These are phyloP conservation scores for Ectemnius cavifrons DNA, from an alignment of 2,888 invertebrate species.

Conservation along the genomic window DNA sequence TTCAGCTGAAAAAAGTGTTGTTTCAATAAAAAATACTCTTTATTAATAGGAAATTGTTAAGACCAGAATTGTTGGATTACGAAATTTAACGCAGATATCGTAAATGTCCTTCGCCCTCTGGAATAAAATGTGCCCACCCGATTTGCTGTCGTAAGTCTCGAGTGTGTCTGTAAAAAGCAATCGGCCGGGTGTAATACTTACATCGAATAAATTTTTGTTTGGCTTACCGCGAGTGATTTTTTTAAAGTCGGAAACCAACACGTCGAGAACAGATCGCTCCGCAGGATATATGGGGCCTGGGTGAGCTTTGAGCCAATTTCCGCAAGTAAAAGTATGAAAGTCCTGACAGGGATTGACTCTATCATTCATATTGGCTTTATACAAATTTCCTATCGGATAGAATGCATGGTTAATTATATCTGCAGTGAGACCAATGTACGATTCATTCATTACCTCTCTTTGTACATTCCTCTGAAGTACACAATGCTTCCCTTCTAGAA, in stretches of 20 bases:
- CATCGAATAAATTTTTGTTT: neutral
- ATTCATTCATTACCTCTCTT: neutral
- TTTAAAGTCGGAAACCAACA: neutral
- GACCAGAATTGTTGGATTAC: neutral
- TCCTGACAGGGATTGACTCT: conserved; percentile 2
- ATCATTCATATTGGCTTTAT: neutral
- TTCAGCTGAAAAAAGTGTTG: neutral
- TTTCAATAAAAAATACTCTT: neutral
- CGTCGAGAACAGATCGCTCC: neutral
- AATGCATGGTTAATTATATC: neutral
- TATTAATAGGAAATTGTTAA: neutral
- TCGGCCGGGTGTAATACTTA: neutral
- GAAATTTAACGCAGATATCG: neutral
- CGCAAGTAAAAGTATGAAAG: conserved; percentile 6
- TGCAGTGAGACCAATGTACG: neutral
- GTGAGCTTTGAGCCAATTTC: neutral
- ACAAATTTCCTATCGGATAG: neutral
- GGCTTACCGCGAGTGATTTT: neutral
- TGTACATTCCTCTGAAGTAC: neutral
- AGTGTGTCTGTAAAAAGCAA: neutral
- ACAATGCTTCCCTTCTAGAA: neutral
- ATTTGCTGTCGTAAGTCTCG: neutral
- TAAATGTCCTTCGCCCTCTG: neutral
- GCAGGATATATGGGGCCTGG: neutral
- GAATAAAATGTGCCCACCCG: neutral